Base-by-base conservation (phyloP, 2,797 vertebrate genomes). In the Melanotaenia nigrans region DNA sequence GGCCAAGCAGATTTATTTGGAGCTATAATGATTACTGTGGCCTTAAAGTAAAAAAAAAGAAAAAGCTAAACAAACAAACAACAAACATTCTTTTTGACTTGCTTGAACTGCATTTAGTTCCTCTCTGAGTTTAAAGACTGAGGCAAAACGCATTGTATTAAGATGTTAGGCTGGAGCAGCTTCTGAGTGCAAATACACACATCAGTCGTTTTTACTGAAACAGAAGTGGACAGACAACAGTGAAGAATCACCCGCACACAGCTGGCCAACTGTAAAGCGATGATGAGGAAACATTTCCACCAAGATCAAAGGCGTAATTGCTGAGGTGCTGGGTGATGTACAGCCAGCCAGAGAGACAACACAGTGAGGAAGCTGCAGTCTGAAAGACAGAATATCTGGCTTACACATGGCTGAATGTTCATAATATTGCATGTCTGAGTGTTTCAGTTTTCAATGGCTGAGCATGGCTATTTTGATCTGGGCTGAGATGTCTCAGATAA, bases 161-260 rank as follows among this genome's bases (percentile, higher is more conserved):
- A 74, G 67, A 83, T 82, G 79, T 60, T 65, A 67, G 59, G 82
- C 59, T 70, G 69, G 65, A 83, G 76, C 40, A 35, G 61, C 75
- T 70, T 78, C 72, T 20, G 56, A 75, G 76, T 74, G 59, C 51
- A 71, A 83, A 83, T 63, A 71, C 60, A 71, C 78, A 75, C 80
- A 77, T 88, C 82, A 65, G 36, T 89, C 63, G 75, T 77, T 25
- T 57, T 67, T 62, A 75, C 63, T 84, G 71, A 84, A 82, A 62
- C 74, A 64, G 83, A 81, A 69, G 1, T 61, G 64, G 73, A 85
- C 56, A 74, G 65, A 65, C 75, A 82, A 60, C 78, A 64, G 72
- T 79, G 68, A 85, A 83, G 83, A 85, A 85, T 81, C 54, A 38
- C 47, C 56, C 63, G 63, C 73, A 32, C 36, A 24, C 63, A 72